Conservation (phyloP, 2,113 vertebrate species). For the Nerophis ophidion region DNA sequence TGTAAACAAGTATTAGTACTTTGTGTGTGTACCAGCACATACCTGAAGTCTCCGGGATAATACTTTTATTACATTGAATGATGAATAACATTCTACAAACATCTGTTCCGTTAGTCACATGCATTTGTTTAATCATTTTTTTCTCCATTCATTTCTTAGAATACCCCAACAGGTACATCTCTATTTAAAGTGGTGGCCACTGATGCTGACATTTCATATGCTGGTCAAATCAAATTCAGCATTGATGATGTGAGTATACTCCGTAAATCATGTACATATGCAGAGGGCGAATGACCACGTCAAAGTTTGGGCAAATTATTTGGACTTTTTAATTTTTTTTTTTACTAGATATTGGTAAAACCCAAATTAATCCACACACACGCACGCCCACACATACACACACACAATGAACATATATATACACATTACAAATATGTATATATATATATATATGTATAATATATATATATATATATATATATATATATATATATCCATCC, state of each 20-base stretch:
- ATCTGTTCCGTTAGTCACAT: no score
- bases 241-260: constrained; percentile 55
- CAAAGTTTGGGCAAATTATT: no score
- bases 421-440: no score
- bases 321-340: no score
- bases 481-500: no score
- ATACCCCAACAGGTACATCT: fast-evolving
- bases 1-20: neutral
- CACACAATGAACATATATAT: no score
- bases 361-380: no score
- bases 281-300: neutral
- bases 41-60: neutral
- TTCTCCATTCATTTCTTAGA: constrained; percentile 37
- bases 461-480: no score
- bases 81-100: neutral
- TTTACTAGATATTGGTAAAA: no score
- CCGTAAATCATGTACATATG: neutral
- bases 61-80: neutral
- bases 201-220: constrained; percentile 32
- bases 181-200: constrained; percentile 40
- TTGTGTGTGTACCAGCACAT: neutral
- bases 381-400: no score
- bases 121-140: neutral
- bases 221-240: constrained; percentile 37
- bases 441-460: no score